A percentile compares a stretch with the other conserved stretches of the same genome.
phyloP scores from a whole-genome alignment of 2,888 invertebrate genomes.

The Mythimna pallens region DNA sequence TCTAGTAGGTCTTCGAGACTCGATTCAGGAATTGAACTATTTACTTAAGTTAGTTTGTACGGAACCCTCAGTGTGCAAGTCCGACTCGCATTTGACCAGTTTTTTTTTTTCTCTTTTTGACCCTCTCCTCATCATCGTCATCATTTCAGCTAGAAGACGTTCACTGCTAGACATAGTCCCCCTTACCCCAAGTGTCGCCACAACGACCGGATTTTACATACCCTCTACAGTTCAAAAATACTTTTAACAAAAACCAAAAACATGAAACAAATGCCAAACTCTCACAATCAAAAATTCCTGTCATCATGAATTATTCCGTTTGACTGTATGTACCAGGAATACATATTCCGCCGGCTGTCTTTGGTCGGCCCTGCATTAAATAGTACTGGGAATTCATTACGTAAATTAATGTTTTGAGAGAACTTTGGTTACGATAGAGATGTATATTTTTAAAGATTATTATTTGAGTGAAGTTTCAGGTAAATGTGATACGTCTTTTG shows the following conservation, averaged over 20 bases:
- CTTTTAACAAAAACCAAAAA: conserved; percentile 8
- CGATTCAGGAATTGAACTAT: too few relatives aligned
- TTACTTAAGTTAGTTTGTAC: too few relatives aligned
- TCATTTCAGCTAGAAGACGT: too few relatives aligned
- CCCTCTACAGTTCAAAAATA: conserved; percentile 13
- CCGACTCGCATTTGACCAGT: too few relatives aligned
- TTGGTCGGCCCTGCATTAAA: conserved; percentile 38
- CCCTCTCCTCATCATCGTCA: too few relatives aligned
- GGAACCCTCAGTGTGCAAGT: too few relatives aligned
- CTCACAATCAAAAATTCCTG: conserved; percentile 29
- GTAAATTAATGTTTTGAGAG: conserved; percentile 32
- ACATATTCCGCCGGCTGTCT: conserved; percentile 22
- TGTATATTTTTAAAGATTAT: conserved; percentile 14
- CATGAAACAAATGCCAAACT: conserved; percentile 15
- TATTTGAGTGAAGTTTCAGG: conserved; percentile 11
- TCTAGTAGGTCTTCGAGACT: too few relatives aligned
- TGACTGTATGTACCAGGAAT: conserved; percentile 28
- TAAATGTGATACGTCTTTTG: background rate
- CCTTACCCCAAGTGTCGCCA: too few relatives aligned
- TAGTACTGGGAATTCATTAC: conserved; percentile 51
- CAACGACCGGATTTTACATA: too few relatives aligned
- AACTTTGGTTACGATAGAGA: background rate
- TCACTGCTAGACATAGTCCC: too few relatives aligned
- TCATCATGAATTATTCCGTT: conserved; percentile 48
- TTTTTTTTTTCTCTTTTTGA: too few relatives aligned